phyloP scores from a whole-genome alignment of 2,797 vertebrate genomes.

The Corythornis leucogaster region DNA sequence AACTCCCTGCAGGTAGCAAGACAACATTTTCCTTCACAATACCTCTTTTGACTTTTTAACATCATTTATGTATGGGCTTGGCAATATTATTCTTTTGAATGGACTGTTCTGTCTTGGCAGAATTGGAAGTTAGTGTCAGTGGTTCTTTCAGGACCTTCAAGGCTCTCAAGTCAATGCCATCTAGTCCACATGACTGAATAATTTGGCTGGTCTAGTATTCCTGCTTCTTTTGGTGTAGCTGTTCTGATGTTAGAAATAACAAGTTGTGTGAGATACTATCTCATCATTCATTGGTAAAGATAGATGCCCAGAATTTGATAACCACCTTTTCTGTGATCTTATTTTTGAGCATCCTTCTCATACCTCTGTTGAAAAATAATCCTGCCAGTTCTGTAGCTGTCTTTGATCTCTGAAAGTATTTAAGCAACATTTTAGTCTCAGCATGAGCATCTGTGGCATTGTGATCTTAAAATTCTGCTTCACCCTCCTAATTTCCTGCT shows the following conservation, averaged over 20 bases:
- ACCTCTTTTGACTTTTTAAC: background rate
- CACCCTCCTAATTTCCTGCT: background rate
- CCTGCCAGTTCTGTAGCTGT: background rate
- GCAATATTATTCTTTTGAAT: background rate
- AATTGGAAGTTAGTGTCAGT: background rate
- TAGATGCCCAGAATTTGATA: background rate
- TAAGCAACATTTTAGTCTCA: background rate
- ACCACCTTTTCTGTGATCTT: background rate
- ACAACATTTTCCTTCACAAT: background rate
- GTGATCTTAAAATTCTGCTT: slow-evolving; percentile 11
- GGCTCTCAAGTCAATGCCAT: background rate
- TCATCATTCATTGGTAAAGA: background rate
- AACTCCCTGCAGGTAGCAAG: background rate
- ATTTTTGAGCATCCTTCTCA: background rate
- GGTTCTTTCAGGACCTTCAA: background rate
- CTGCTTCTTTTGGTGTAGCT: background rate
- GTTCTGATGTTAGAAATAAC: background rate
- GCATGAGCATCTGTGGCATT: background rate
- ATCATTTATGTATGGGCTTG: background rate
- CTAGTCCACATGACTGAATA: background rate
- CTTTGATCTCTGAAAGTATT: background rate
- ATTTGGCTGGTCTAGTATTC: background rate
- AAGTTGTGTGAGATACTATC: background rate
- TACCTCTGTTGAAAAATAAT: background rate
- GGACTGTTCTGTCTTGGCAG: background rate